phyloP scores from a whole-genome alignment of 92 coral and sea anemone species.

The Porites lobata region DNA sequence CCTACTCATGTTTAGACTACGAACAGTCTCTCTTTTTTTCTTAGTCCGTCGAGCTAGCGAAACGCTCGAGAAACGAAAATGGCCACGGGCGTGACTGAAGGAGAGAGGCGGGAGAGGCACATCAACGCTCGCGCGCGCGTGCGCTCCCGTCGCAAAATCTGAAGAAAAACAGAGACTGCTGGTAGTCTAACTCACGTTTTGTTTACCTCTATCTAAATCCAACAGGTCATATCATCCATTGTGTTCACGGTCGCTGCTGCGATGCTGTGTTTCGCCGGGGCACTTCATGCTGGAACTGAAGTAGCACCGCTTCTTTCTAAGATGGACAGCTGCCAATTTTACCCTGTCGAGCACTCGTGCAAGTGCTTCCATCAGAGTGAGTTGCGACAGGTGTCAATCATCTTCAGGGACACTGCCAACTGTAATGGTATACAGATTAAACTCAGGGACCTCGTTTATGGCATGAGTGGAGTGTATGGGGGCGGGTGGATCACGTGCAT shows the following conservation, averaged over 20 bases:
- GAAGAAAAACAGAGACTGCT: no score
- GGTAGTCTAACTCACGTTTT: not conserved
- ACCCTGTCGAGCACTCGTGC: conserved; percentile 78
- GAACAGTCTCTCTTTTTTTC: no score
- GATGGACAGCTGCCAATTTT: conserved; percentile 90
- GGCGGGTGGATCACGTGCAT: conserved; percentile 81
- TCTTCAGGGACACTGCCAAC: conserved; percentile 86
- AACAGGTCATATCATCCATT: conserved; percentile 71
- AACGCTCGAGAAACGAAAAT: no score
- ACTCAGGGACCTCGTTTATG: conserved; percentile 89
- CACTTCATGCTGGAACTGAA: conserved; percentile 73
- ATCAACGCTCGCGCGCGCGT: no score
- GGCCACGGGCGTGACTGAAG: no score
- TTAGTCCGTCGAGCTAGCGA: no score
- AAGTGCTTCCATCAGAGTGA: conserved; percentile 85
- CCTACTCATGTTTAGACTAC: no score
- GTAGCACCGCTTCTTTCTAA: conserved; percentile 82
- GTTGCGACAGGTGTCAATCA: conserved; percentile 87
- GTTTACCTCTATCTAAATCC: not conserved
- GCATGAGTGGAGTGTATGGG: conserved; percentile 93
- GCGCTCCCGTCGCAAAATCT: no score
- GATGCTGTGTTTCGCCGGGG: conserved; percentile 86
- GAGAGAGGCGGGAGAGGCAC: no score
- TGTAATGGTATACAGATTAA: conserved; percentile 84
- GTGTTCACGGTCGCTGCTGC: conserved; percentile 69